phyloP scores from a whole-genome alignment of 2,113 vertebrate species.

The Ramphastos sulfuratus region DNA sequence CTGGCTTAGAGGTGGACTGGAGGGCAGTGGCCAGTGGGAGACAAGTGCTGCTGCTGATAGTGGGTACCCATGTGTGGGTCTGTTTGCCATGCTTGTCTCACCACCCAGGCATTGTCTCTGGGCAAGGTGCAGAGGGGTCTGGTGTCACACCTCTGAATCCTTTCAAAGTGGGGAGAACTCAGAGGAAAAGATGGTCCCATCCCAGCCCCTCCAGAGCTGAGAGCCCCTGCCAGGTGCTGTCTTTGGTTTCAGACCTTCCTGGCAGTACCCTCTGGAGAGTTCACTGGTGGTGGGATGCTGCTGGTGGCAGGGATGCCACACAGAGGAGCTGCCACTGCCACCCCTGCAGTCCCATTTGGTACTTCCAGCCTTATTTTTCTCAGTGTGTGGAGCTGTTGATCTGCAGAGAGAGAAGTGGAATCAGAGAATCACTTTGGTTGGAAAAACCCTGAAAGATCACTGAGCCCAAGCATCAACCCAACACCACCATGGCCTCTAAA shows the following conservation, averaged over 20 bases:
- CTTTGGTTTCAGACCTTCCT: neutral
- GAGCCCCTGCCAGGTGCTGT: too few species aligned
- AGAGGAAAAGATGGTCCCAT: neutral
- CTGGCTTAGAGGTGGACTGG: neutral
- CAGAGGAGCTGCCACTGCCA: neutral
- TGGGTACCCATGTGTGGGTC: neutral
- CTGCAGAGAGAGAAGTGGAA: neutral
- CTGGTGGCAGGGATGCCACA: neutral
- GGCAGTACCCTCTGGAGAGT: neutral
- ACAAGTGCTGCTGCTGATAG: neutral
- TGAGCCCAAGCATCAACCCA: too few species aligned
- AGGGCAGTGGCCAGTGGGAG: neutral
- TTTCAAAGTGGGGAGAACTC: neutral
- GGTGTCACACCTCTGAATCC: neutral
- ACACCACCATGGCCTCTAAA: too few species aligned
- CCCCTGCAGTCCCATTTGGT: fast-evolving
- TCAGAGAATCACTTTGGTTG: too few species aligned
- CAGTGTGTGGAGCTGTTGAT: neutral
- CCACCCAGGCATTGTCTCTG: neutral
- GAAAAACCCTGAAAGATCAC: too few species aligned
- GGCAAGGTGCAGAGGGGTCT: neutral
- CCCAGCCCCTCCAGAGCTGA: neutral
- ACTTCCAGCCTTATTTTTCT: neutral
- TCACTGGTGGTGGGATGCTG: neutral
- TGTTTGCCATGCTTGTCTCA: neutral